Evolutionary conservation across 2,113 vertebrate genomes (phyloP), one percentile per base, ranked within the genome.

Genomic region (Aptenodytes forsteri): DNA sequence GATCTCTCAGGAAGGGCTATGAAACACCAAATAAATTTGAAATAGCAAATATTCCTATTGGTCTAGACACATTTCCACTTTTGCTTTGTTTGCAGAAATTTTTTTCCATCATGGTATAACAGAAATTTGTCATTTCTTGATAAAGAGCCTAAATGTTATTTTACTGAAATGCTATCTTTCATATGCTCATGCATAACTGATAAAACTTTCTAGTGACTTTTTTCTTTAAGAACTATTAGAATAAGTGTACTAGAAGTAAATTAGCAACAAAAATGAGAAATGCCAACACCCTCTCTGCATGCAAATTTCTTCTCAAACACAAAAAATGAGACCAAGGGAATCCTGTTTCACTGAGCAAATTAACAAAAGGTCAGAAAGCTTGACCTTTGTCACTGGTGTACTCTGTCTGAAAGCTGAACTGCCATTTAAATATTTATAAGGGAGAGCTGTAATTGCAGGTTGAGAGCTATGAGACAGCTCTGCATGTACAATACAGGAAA

Each of bases 301-400:
- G 49, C 36, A 87, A 90, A 83, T 71, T 87, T 66, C 54, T 87
- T 73, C 58, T 46, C 83, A 75, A 83, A 85, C 12, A 38, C 11
- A 29, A 87, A 89, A 93, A 82, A 18, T 2, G 44, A 94, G 81
- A 92, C 85, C 70, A 81, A 69, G 27, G 58, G 97, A 95, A 90
- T 98, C 73, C 13, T 81, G 61, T 97, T 98, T 98, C 98, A 96
- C 90, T 38, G 70, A 96, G 92, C 61, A 97, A 98, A 98, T 94
- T 98, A 97, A 95, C 92, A 85, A 97, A 97, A 97, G 98, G 98
- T 98, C 98, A 98, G 89, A 98, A 97, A 97, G 96, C 93, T 97
- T 97, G 97, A 98, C 96, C 96, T 89, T 70, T 93, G 97, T 95
- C 96, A 58, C 94, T 16, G 90, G 72, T n/a, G 79, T 72, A 83